Base-by-base conservation (phyloP, 2,888 invertebrate genomes). In the Hololepta plana region DNA sequence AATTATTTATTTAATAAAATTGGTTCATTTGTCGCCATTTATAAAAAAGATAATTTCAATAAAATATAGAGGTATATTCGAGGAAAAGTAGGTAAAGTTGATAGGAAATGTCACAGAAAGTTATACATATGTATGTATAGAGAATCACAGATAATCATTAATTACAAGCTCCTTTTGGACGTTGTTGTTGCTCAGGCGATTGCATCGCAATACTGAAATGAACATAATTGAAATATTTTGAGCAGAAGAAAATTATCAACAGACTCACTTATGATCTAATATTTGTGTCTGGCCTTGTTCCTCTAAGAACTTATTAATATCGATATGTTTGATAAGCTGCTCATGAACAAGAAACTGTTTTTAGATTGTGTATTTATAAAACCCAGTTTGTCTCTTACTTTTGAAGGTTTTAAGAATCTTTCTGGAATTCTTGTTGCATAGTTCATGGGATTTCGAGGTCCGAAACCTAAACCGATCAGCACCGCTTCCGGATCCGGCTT, bases 401-500 rank as follows among this genome's bases (percentile, higher is more conserved):
- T 66, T 2, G 87, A 87, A 28, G 82, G 85, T 36, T 73, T 72
- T 29, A 90, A 60, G 50, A 90, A 90, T 30, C 74, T 53, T 37
- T 65, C 72, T 3, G 90, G 90, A 52, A 91, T 84, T 38, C 85
- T 68, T 29, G 76, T 72, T 10, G 72, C 49, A 38, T 72, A 67
- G 43, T 72, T 72, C 26, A 70, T 67, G 32, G 69, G 67, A 37
- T 64, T 64, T 29, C 68, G 62, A 5, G 76, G 79, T 0, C 81
- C 81, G 50, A 82, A 82, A 7, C 84, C 84, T 28, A 82, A 59
- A 36, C 75, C 80, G 26, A 82, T 55, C 14, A 91, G 61, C 28
- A 91, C 73, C 28, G 82, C 80, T 49, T 90, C 88, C 1, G 90
- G 88, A 57, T 91, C 87, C 12, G 82, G 79, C 44, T 72, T 75